Evolutionary conservation across 2,113 vertebrate species (phyloP).

Genomic region (Ondatra zibethicus): DNA sequence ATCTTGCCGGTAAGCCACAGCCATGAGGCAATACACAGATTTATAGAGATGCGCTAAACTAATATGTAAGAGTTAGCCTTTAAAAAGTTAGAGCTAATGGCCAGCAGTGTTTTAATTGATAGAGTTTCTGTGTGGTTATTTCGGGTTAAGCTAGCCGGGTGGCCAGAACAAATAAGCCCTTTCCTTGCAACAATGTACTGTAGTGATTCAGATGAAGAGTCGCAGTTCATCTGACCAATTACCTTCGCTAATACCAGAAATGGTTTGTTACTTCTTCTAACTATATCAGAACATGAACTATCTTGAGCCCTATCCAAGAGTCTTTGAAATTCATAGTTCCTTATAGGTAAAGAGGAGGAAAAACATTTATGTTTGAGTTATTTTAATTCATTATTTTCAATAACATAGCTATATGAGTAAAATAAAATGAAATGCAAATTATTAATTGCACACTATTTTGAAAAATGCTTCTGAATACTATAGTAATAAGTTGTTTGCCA

Average conservation of each 20-base stretch:
- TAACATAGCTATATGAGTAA: background rate
- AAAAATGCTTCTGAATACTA: background rate
- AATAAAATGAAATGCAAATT: background rate
- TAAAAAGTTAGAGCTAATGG: too few species aligned
- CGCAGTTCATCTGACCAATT: conserved; percentile 71
- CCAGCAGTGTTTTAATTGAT: too few species aligned
- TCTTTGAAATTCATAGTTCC: conserved; percentile 12
- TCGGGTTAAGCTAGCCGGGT: too few species aligned
- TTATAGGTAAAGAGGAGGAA: conserved; percentile 27
- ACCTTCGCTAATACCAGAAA: conserved; percentile 48
- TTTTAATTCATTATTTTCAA: background rate
- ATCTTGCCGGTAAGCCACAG: too few species aligned
- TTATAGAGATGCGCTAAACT: too few species aligned
- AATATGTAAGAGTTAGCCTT: too few species aligned
- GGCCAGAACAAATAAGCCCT: too few species aligned
- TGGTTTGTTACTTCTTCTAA: conserved; percentile 36
- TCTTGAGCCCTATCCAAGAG: conserved; percentile 43
- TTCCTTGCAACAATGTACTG: background rate
- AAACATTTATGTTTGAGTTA: background rate
- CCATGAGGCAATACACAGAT: too few species aligned
- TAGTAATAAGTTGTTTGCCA: background rate
- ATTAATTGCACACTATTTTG: background rate
- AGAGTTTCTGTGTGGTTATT: too few species aligned
- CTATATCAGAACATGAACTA: conserved; percentile 62
- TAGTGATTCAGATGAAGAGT: conserved; percentile 65